These are phyloP conservation scores for Alentia gelatinosa DNA, from an alignment of 2,888 invertebrate species.

Conservation along the genomic window DNA sequence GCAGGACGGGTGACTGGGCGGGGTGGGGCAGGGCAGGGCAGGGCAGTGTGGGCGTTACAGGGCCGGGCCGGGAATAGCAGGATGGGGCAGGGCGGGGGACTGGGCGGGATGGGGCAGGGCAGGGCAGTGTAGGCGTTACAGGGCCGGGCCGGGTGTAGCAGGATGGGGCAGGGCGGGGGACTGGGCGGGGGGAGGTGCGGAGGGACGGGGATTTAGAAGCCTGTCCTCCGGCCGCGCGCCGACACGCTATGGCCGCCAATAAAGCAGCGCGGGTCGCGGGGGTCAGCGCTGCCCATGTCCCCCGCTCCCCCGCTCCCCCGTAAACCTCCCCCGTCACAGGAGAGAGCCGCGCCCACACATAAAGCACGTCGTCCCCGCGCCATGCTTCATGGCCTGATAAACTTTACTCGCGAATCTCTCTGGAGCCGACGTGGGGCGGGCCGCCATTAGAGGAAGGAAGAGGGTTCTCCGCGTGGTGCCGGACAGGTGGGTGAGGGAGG, in stretches of 20 bases:
- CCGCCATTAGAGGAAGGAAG: background rate
- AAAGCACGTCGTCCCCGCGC: background rate
- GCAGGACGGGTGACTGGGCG: too few relatives aligned
- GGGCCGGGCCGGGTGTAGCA: background rate
- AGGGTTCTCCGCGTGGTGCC: background rate
- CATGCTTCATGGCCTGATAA: conserved; percentile 30
- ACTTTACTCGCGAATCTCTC: background rate
- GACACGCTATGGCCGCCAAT: conserved; percentile 7
- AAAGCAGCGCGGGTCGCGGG: conserved; percentile 10
- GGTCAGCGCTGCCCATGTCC: background rate
- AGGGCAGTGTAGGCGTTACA: background rate
- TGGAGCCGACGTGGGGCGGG: background rate
- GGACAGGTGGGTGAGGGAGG: background rate
- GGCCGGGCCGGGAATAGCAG: too few relatives aligned
- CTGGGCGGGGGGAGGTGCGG: background rate
- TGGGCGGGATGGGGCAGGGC: background rate
- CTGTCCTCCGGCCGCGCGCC: background rate
- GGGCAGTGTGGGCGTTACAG: too few relatives aligned
- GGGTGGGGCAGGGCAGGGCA: too few relatives aligned
- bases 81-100: background rate
- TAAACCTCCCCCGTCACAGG: background rate
- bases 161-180: background rate
- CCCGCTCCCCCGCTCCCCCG: background rate
- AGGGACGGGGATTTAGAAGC: background rate
- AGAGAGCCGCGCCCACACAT: background rate